phyloP scores from a whole-genome alignment of 2,888 invertebrate genomes.

The Atrina japonica region DNA sequence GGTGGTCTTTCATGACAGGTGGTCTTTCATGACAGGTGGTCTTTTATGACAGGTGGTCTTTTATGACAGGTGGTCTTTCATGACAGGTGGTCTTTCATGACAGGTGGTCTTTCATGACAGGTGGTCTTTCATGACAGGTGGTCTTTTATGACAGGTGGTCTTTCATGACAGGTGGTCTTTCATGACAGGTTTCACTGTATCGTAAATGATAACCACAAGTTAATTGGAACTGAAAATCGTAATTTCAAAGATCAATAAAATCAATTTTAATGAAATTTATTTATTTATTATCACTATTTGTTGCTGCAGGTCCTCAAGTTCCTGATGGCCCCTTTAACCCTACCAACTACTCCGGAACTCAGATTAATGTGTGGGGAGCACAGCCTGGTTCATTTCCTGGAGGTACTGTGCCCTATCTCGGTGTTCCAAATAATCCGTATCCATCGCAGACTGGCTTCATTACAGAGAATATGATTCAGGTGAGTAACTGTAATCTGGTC shows the following conservation, averaged over 20 bases:
- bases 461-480: conserved; percentile 78
- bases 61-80: no score
- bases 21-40: no score
- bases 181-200: no score
- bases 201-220: background rate
- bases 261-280: background rate
- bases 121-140: no score
- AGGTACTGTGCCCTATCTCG: conserved; percentile 57
- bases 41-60: no score
- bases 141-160: no score
- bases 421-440: conserved; percentile 59
- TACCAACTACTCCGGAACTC: conserved; percentile 80
- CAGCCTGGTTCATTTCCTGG: conserved; percentile 66
- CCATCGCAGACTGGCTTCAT: conserved; percentile 78
- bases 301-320: conserved; percentile 51
- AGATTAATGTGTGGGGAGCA: conserved; percentile 80
- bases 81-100: no score
- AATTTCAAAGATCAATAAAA: background rate
- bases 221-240: no score
- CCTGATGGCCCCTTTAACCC: conserved; percentile 80
- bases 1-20: no score
- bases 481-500: no score
- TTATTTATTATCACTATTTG: conserved; percentile 10
- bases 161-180: no score
- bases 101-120: no score